These are phyloP conservation scores for Polietes domitor DNA, from an alignment of 2,888 invertebrate species.

Conservation along the genomic window DNA sequence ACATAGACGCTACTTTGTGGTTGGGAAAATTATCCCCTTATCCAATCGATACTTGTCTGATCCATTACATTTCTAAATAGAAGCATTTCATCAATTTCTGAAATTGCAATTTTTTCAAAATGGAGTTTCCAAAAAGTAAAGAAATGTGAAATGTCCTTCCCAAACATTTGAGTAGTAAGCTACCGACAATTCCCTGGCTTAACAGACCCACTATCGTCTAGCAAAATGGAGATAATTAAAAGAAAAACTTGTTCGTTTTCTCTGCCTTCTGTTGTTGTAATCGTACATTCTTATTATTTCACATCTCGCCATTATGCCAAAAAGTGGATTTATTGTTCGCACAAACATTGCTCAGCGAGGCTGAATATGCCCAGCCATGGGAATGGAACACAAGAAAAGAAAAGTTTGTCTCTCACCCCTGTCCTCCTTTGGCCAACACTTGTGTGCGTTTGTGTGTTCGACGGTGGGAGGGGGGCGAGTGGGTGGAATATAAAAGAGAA, in stretches of 20 bases:
- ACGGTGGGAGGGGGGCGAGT: not conserved
- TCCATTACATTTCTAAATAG: too few relatives aligned
- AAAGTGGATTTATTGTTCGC: conserved; percentile 2
- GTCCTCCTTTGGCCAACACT: too few relatives aligned
- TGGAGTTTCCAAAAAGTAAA: too few relatives aligned
- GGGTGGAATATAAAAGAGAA: conserved; percentile 4
- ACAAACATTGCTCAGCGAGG: not conserved
- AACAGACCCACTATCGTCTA: not conserved
- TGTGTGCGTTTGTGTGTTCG: not conserved
- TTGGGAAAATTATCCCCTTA: too few relatives aligned
- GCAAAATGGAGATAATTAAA: not conserved
- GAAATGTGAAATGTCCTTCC: too few relatives aligned
- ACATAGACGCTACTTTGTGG: too few relatives aligned
- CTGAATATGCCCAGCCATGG: not conserved
- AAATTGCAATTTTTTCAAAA: too few relatives aligned
- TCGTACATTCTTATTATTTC: not conserved
- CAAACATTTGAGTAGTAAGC: too few relatives aligned
- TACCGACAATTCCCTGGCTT: not conserved
- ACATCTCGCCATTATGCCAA: not conserved
- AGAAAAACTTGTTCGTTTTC: not conserved
- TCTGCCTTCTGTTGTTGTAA: not conserved
- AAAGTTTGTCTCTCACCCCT: not conserved
- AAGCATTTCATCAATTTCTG: too few relatives aligned
- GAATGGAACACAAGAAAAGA: not conserved
- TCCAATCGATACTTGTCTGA: too few relatives aligned